These are phyloP conservation scores for Alsophila aescularia DNA, from an alignment of 2,888 invertebrate genomes.

Conservation along the genomic window DNA sequence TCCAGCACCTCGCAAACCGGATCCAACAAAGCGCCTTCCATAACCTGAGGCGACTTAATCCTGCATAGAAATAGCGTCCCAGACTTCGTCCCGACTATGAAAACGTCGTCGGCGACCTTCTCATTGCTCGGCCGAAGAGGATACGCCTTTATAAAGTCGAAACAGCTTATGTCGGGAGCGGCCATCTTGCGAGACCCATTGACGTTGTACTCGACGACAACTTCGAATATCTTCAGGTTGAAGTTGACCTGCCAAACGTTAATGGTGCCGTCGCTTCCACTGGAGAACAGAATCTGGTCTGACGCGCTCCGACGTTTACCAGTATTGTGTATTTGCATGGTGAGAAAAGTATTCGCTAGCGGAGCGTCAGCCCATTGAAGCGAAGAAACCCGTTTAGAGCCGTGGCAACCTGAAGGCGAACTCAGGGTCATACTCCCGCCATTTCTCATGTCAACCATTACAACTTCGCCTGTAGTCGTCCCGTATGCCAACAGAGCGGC, in stretches of 20 bases:
- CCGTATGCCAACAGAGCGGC: constrained; percentile 70
- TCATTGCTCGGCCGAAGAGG: constrained; percentile 60
- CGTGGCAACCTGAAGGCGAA: constrained; percentile 64
- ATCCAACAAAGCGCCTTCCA: constrained; percentile 50
- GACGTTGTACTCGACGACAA: constrained; percentile 56
- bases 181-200: constrained; percentile 56
- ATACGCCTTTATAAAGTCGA: constrained; percentile 65
- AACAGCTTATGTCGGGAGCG: constrained; percentile 64
- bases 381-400: constrained; percentile 57
- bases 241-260: constrained; percentile 72
- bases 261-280: constrained; percentile 60
- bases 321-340: constrained; percentile 61
- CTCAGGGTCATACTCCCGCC: constrained; percentile 47
- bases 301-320: constrained; percentile 65
- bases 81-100: constrained; percentile 65
- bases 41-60: constrained; percentile 43
- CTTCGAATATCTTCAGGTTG: constrained; percentile 59
- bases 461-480: constrained; percentile 67
- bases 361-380: constrained; percentile 66
- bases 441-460: constrained; percentile 61
- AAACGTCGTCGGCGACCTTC: constrained; percentile 58
- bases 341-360: constrained; percentile 58
- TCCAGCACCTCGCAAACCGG: constrained; percentile 63
- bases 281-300: constrained; percentile 61
- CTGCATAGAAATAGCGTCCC: constrained; percentile 64